Base-by-base conservation (phyloP, 2,888 invertebrate species). In the Drosophila lacicola region DNA sequence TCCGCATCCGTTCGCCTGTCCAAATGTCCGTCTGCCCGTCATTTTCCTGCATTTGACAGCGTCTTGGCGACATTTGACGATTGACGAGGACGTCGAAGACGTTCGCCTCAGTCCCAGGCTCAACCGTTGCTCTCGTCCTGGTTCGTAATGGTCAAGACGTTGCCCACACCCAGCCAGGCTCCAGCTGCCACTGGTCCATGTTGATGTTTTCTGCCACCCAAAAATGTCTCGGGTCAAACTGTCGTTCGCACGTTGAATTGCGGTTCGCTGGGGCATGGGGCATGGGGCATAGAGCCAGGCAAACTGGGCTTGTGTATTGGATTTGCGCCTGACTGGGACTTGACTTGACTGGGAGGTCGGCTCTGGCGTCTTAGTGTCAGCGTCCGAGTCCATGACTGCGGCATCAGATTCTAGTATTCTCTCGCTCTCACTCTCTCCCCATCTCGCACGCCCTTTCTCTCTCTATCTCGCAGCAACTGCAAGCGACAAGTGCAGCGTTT, bases 11-110 rank as follows among this genome's bases (percentile, higher is more conserved):
- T 55, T 62, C 37, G 55, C 51, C 77, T 55, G 65, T 76, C 66
- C 65, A 55, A 55, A 54, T 68, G 58, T 70, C 56, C 55, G 69
- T 64, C 69, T 69, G 68, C 62, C 75, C 68, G 70, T 74, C 74
- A 80, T 80, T 85, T 78, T 76, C 67, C 75, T 88, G 88, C 82
- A 81, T 73, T 82, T 89, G 90, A 89, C 90, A 90, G 81, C 80
- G 75, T 53, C 89, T 82, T 76, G 82, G 78, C 88, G 83, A 89
- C 89, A 90, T 83, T 90, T 90, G 90, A 90, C 90, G 89, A 90
- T 90, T 90, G 89, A 90, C 90, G 90, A 90, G 82, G 82, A 88
- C 87, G 88, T 85, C 85, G 82, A 79, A 81, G 79, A 65, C 68
- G 73, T 37, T 53, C 45, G 45, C 42, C 66, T 62, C 41, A 6